Conservation (phyloP, 1,140 invertebrate genomes). For the Leptopilina clavipes region DNA sequence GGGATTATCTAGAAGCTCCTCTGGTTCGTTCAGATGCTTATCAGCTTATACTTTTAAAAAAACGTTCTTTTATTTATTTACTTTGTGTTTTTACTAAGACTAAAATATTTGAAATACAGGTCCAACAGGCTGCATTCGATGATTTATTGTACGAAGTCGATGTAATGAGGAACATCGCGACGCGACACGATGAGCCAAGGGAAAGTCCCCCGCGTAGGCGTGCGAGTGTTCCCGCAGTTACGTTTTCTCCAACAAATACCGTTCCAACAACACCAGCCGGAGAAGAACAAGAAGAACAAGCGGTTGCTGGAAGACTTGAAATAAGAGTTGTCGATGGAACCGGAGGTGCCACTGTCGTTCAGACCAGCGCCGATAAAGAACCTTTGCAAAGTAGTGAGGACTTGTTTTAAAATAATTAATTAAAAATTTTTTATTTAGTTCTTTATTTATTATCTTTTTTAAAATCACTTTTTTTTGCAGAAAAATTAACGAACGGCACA, state of each 20-base stretch:
- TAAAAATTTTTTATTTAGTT: constrained; percentile 9
- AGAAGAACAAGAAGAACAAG: constrained; percentile 75
- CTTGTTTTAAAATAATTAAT: constrained; percentile 22
- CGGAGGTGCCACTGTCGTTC: constrained; percentile 72
- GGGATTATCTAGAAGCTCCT: constrained; percentile 78
- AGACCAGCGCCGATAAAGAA: constrained; percentile 72
- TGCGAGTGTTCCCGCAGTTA: constrained; percentile 66
- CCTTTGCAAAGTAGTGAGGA: constrained; percentile 66
- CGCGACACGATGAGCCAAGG: constrained; percentile 65
- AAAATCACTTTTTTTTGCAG: constrained; percentile 51
- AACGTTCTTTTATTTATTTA: constrained; percentile 19
- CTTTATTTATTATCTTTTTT: neutral
- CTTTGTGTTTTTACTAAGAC: neutral
- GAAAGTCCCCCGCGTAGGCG: constrained; percentile 55
- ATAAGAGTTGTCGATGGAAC: constrained; percentile 82
- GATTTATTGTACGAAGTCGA: constrained; percentile 88
- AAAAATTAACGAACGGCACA: constrained; percentile 72
- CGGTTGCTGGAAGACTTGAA: constrained; percentile 86
- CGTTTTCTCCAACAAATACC: constrained; percentile 53
- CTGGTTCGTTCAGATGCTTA: constrained; percentile 71
- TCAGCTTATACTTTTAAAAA: too few species aligned
- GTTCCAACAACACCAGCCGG: constrained; percentile 56
- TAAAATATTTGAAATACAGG: constrained; percentile 58
- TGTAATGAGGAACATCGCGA: constrained; percentile 86
- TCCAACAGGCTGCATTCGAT: constrained; percentile 91